Conservation (phyloP, 2,113 vertebrate species). For the Seriola dumerili region DNA sequence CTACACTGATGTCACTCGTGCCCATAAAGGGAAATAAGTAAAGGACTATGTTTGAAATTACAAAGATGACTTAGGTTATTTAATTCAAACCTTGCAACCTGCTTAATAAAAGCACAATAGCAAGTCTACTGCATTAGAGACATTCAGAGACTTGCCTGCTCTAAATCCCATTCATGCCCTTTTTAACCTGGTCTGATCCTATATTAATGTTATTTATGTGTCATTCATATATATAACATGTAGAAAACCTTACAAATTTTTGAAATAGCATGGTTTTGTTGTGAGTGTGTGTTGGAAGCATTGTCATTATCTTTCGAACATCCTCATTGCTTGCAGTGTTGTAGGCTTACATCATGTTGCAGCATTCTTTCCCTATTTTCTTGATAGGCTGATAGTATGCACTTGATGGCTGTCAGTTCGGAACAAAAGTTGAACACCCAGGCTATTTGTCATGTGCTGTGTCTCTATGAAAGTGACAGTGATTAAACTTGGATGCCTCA, state of each 20-base stretch:
- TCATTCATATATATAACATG: not conserved
- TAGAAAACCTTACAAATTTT: not conserved
- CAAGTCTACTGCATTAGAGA: not conserved
- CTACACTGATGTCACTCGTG: not conserved
- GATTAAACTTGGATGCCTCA: conserved; percentile 53
- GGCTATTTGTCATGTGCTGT: conserved; percentile 45
- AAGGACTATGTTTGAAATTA: not conserved
- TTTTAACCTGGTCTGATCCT: not conserved
- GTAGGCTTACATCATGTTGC: conserved; percentile 19
- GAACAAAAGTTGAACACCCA: conserved; percentile 31
- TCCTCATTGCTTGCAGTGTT: conserved; percentile 15
- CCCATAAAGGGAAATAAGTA: not conserved
- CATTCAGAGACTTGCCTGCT: not conserved
- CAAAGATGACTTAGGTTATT: not conserved
- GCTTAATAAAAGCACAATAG: no score
- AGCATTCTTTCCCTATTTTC: not conserved
- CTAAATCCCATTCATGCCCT: not conserved
- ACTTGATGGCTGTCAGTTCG: conserved; percentile 31
- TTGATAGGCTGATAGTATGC: conserved; percentile 6
- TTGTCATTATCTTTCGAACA: not conserved
- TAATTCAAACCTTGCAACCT: not conserved
- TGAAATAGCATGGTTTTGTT: not conserved
- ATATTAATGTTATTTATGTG: not conserved
- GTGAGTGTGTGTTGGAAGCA: not conserved
- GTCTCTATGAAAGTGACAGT: conserved; percentile 40